Evolutionary conservation across 2,797 vertebrate species (phyloP), one percentile per base, ranked within the genome.

Genomic region (Acipenser transmontanus): DNA sequence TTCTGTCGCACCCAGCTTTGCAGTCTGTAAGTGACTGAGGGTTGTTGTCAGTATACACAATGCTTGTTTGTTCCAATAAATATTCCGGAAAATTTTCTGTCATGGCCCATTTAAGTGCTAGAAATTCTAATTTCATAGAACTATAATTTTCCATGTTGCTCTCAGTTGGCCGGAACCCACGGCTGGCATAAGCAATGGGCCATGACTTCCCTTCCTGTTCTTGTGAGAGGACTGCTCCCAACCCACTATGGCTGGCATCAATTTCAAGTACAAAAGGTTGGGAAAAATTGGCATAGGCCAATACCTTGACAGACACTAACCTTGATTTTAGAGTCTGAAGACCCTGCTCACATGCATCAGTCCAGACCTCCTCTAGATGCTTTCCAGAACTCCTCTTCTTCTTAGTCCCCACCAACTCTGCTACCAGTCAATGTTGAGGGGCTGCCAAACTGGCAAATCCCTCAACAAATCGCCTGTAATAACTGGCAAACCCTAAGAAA

Each of bases 201-300:
- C 13, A 11, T 20, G 6, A 14, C 34, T 61, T 17, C 11, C 50
- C 52, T 13, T 61, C 12, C 3, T 59, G 20, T 47, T 67, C 59
- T 50, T 67, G 57, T 1, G 60, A 67, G 11, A 65, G 11, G 6
- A 49, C 66, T 34, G 59, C 66, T 9, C 59, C 66, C 13, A 65
- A 59, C 3, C 66, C 66, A 63, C n/a, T 48, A 49, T 67, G 66
- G 14, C 66, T 7, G 10, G 66, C 54, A 34, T 63, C 13, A 1
- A 62, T 63, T 51, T 65, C 47, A 11, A 68, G n/a, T 12, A 50
- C n/a, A 50, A 61, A 68, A n/a, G 61, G 61, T 12, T 17, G 47
- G 10, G 61, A 49, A 17, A 68, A 68, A 14, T 68, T 17, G 12
- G 66, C 57, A 68, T 65, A 63, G 5, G n/a, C 66, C 57, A 68